Conservation (phyloP, 2,888 invertebrate genomes). For the Thereva unica region DNA sequence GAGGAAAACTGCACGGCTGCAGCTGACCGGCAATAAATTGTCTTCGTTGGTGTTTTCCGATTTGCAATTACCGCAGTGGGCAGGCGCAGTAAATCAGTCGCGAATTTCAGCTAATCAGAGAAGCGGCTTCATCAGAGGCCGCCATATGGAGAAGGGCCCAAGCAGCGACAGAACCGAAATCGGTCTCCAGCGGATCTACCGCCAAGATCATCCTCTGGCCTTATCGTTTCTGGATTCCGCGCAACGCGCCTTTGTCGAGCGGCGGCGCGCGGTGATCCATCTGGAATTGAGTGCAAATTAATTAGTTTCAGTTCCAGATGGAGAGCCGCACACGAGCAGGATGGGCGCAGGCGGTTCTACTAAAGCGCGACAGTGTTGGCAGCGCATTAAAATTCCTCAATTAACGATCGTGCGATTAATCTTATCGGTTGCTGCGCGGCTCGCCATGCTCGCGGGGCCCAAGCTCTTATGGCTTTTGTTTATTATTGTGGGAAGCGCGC, state of each 20-base stretch:
- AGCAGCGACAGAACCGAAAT: too few species aligned
- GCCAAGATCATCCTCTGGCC: too few species aligned
- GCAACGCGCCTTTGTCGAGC: too few species aligned
- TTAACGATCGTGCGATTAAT: conserved; percentile 29
- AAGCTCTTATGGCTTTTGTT: conserved; percentile 17
- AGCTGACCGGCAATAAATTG: conserved; percentile 22
- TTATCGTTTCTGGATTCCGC: too few species aligned
- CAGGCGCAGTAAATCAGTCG: conserved; percentile 15
- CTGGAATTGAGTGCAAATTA: background rate
- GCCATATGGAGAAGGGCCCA: too few species aligned
- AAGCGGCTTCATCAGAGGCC: too few species aligned
- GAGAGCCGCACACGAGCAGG: background rate
- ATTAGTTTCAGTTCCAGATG: background rate
- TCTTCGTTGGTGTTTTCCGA: conserved; percentile 7
- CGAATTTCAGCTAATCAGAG: conserved; percentile 10
- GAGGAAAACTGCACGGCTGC: conserved; percentile 1
- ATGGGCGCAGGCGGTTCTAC: background rate
- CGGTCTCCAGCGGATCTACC: too few species aligned
- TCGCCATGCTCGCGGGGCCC: too few species aligned
- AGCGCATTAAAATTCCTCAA: conserved; percentile 24
- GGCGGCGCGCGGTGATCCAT: too few species aligned
- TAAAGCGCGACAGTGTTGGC: conserved; percentile 1
- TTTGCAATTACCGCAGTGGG: conserved; percentile 20
- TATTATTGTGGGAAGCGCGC: conserved; percentile 18
- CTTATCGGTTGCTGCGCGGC: conserved; percentile 24